Percentiles rank a stretch among this genome's conserved stretches.
phyloP scores from a whole-genome alignment of 2,888 invertebrate species.

The Leptopilina drosophilae region DNA sequence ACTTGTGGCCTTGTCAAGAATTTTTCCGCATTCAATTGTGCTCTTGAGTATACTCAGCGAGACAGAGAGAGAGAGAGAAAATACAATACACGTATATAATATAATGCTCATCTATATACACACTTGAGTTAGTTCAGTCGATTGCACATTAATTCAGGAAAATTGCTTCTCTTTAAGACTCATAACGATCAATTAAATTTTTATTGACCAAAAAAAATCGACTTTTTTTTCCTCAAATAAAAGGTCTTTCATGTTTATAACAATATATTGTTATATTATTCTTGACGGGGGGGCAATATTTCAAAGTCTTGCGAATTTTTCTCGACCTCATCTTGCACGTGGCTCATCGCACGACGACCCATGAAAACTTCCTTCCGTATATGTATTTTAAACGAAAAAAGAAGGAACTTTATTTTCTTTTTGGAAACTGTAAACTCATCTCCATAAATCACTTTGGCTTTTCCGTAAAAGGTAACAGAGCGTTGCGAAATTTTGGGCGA shows the following conservation, averaged over 20 bases:
- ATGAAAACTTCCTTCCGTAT: neutral
- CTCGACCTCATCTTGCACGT: constrained; percentile 9
- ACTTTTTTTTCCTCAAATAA: too few species aligned
- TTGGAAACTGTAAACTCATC: constrained; percentile 28
- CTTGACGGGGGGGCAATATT: too few species aligned
- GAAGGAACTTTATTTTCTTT: neutral
- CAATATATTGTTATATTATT: too few species aligned
- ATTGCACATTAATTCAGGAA: constrained; percentile 19
- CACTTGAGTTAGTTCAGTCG: neutral
- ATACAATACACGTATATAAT: neutral
- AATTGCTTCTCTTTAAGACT: neutral
- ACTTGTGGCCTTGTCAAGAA: constrained; percentile 70
- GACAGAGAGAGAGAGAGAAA: constrained; percentile 22
- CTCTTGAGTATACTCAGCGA: constrained; percentile 44
- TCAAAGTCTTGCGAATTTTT: constrained; percentile 8
- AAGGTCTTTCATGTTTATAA: too few species aligned
- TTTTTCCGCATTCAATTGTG: constrained; percentile 69
- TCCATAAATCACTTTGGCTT: constrained; percentile 27
- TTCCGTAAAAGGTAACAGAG: constrained; percentile 33
- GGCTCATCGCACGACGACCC: constrained; percentile 20
- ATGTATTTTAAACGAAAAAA: neutral
- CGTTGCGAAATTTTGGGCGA: constrained; percentile 41
- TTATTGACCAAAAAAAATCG: neutral
- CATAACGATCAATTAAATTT: constrained; percentile 6
- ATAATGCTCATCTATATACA: neutral